Base-by-base conservation (phyloP, 2,797 vertebrate genomes). In the Threskiornis aethiopicus region DNA sequence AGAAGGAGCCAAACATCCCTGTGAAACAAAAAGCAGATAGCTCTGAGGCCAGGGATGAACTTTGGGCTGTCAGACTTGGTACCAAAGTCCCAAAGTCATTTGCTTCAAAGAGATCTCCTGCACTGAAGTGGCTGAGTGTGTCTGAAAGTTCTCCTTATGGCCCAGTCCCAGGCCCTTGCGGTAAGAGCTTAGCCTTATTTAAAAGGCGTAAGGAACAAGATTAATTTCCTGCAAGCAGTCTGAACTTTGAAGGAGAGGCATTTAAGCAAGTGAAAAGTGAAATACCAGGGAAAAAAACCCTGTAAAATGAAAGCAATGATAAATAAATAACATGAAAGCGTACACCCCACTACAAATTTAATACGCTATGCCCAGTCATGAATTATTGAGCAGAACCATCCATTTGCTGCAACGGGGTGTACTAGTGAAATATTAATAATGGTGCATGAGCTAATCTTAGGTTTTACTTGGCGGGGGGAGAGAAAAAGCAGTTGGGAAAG, bases 301-400 rank as follows among this genome's bases (percentile, higher is more conserved):
- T 59, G 16, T 77, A 87, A 90, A 96, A 93, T 84, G 70, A 93
- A 97, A 96, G 78, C 67, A 87, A 61, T 77, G 55, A 83, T 96
- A 90, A 97, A 96, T 97, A 97, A 97, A 52, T 96, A 96, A 97
- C 84, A 85, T 13, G 95, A 92, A 96, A 96, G 75, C 0, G 25
- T 80, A 96, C 61, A 94, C 93, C 70, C 33, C 69, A 22, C 89
- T 97, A 95, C 90, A 89, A 78, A 87, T 96, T 75, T 89, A 94
- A 96, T 94, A 90, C 67, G 81, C 84, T 92, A 94, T 33, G 0
- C 92, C 93, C 90, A 92, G 14, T 9, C 54, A 80, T 96, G 78
- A 94, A 96, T 96, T 95, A 96, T 96, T 97, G 67, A 96, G 93
- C 76, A 93, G 84, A 96, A 89, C 71, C 87, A 90, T 67, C 90